Evolutionary conservation across 2,888 invertebrate species (phyloP).

Genomic region (Hypomecis atomaria): DNA sequence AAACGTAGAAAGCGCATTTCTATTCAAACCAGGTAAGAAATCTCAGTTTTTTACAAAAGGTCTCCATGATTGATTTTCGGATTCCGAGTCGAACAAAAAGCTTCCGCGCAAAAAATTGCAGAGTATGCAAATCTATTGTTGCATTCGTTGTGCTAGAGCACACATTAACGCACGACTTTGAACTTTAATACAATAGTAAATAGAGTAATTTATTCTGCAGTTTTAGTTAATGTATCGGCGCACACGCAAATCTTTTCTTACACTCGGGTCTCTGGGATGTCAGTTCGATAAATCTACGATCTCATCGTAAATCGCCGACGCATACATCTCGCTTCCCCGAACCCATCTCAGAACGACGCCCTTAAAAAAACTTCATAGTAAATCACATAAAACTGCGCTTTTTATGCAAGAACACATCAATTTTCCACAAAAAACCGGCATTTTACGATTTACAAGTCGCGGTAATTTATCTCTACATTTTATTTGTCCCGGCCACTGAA

Average conservation of each 20-base stretch:
- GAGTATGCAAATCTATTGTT: constrained; percentile 57
- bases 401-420: constrained; percentile 24
- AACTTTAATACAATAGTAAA: neutral
- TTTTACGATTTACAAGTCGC: constrained; percentile 12
- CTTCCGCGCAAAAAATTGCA: constrained; percentile 51
- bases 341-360: constrained; percentile 2
- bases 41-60: constrained; percentile 41
- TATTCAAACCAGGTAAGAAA: constrained; percentile 48
- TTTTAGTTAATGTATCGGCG: constrained; percentile 12
- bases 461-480: constrained; percentile 16
- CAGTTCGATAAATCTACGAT: constrained; percentile 40
- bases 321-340: constrained; percentile 15
- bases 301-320: constrained; percentile 45
- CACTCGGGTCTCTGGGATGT: constrained; percentile 31
- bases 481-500: constrained; percentile 12
- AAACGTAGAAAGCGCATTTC: constrained; percentile 32
- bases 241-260: constrained; percentile 33
- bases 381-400: constrained; percentile 30
- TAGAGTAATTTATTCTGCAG: neutral
- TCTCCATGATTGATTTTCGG: constrained; percentile 49
- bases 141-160: constrained; percentile 38
- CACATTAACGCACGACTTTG: neutral
- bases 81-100: constrained; percentile 48
- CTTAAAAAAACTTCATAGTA: constrained; percentile 11
- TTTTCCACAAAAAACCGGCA: constrained; percentile 15